Evolutionary conservation across 2,797 vertebrate genomes (phyloP).

Genomic region (Salarias fasciatus): DNA sequence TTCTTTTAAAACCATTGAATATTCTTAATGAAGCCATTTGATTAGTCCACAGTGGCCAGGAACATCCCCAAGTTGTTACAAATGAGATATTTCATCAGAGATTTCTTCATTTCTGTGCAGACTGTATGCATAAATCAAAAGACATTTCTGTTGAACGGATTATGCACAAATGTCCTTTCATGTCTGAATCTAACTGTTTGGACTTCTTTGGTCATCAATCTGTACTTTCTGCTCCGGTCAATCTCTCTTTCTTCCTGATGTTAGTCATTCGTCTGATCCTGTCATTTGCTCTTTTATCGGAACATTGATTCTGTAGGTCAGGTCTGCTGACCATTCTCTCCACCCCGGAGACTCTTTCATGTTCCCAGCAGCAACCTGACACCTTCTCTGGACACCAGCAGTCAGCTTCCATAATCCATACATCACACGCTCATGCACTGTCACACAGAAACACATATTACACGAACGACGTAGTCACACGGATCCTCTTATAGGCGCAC

Average conservation of each 20-base stretch:
- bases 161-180: neutral
- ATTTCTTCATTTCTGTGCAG: too few species aligned
- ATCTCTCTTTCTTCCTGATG: conserved; percentile 31
- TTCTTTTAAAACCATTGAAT: too few species aligned
- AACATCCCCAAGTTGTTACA: too few species aligned
- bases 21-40: too few species aligned
- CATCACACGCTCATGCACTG: conserved; percentile 49
- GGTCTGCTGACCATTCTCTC: conserved; percentile 58
- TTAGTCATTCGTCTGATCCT: too few species aligned
- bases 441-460: conserved; percentile 15
- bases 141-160: neutral
- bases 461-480: conserved; percentile 36
- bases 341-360: conserved; percentile 77
- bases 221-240: conserved; percentile 19
- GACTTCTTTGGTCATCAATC: conserved; percentile 18
- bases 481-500: neutral
- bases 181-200: conserved; percentile 4
- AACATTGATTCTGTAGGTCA: conserved; percentile 82
- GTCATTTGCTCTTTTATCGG: conserved; percentile 79
- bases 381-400: conserved; percentile 66
- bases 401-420: conserved; percentile 74
- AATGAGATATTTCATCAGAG: too few species aligned
- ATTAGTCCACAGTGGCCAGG: too few species aligned
- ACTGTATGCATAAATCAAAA: neutral
- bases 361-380: conserved; percentile 80